A percentile compares a stretch with the other conserved stretches of the same genome.
Evolutionary conservation across 2,888 invertebrate species (phyloP).

Genomic region (Helicoverpa assulta): DNA sequence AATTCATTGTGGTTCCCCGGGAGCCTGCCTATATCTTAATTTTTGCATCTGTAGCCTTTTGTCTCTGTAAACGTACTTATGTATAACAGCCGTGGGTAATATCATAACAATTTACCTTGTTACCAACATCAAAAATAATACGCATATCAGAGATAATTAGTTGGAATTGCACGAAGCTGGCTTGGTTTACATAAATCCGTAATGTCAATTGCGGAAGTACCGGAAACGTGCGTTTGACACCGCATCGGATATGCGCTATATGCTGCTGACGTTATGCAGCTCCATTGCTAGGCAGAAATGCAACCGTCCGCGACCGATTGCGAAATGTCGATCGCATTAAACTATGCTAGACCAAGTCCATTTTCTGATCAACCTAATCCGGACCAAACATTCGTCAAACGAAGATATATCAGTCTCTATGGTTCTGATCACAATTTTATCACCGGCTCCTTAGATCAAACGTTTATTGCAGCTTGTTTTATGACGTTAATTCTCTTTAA

Average conservation of each 20-base stretch:
- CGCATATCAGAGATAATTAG: conserved; percentile 15
- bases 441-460: conserved; percentile 48
- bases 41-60: no score
- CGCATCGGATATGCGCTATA: conserved; percentile 66
- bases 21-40: no score
- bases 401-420: conserved; percentile 24
- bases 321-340: conserved; percentile 29
- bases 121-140: conserved; percentile 13
- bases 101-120: conserved; percentile 5
- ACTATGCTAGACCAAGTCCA: conserved; percentile 1
- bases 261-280: conserved; percentile 57
- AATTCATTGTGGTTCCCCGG: no score
- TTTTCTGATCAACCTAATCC: conserved; percentile 16
- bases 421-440: conserved; percentile 40
- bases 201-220: conserved; percentile 65
- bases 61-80: no score
- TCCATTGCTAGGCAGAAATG: conserved; percentile 21
- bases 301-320: conserved; percentile 32
- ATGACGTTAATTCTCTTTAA: conserved; percentile 61
- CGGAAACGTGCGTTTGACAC: conserved; percentile 68
- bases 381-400: conserved; percentile 19
- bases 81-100: neutral
- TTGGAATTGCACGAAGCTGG: conserved; percentile 12
- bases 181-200: conserved; percentile 58
- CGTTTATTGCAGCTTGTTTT: conserved; percentile 57